Percentiles rank a stretch among this genome's conserved stretches.
phyloP scores from a whole-genome alignment of 1,140 invertebrate genomes.

The Drosophila mayri region DNA sequence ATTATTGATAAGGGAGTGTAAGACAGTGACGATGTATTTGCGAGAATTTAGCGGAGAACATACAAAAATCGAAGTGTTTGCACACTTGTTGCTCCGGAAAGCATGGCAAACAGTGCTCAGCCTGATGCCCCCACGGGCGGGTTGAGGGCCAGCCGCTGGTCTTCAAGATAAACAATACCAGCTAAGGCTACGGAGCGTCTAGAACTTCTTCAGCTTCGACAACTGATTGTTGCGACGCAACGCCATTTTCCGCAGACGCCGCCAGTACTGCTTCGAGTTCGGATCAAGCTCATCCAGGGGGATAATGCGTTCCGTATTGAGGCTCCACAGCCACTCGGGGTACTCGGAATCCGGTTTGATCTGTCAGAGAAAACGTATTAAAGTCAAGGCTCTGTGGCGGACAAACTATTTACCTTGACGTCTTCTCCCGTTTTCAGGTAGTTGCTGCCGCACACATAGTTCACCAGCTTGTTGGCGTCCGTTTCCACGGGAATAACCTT shows the following conservation, averaged over 20 bases:
- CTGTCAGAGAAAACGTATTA: conserved; percentile 59
- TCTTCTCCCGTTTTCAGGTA: conserved; percentile 92
- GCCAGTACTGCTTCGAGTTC: conserved; percentile 93
- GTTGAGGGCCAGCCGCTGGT: conserved; percentile 46
- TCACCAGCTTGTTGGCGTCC: conserved; percentile 92
- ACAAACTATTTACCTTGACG: conserved; percentile 86
- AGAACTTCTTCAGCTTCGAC: conserved; percentile 86
- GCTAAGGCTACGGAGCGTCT: conserved; percentile 24
- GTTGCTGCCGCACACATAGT: conserved; percentile 94
- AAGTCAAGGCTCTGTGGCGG: not conserved
- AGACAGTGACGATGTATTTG: conserved; percentile 49
- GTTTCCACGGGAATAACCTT: conserved; percentile 93
- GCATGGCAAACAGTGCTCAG: conserved; percentile 62
- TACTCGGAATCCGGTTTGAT: conserved; percentile 95
- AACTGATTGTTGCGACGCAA: conserved; percentile 88
- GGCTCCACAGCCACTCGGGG: conserved; percentile 96
- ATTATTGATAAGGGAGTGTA: conserved; percentile 52
- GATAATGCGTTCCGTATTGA: conserved; percentile 88
- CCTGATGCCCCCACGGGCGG: conserved; percentile 24
- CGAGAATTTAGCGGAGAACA: conserved; percentile 31
- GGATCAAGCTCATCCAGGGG: conserved; percentile 92
- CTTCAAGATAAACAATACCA: conserved; percentile 36
- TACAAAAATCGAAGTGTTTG: conserved; percentile 63
- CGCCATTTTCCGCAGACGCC: conserved; percentile 87
- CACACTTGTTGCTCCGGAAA: conserved; percentile 39